These are phyloP conservation scores for Alosa sapidissima DNA, from an alignment of 2,797 vertebrate genomes.

Conservation along the genomic window DNA sequence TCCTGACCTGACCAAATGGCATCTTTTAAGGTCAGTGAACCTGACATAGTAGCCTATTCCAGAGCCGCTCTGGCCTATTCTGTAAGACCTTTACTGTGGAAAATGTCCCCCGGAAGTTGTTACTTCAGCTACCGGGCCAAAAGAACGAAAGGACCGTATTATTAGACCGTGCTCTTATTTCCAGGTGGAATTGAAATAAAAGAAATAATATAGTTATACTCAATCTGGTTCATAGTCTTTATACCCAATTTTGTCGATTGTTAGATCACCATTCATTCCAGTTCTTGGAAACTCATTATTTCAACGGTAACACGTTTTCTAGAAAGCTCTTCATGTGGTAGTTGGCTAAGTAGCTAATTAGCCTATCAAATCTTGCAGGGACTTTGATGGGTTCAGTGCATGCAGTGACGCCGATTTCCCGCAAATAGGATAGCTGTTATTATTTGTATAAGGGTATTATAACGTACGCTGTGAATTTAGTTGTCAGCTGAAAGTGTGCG, in stretches of 20 bases:
- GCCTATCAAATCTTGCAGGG: neutral
- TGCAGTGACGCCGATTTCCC: neutral
- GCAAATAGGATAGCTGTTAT: neutral
- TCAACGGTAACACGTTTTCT: neutral
- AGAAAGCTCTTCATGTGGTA: constrained; percentile 19
- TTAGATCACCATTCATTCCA: constrained; percentile 4
- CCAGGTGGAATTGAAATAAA: constrained; percentile 19
- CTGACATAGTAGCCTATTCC: too few relatives aligned
- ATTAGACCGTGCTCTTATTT: constrained; percentile 2
- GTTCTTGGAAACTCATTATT: neutral
- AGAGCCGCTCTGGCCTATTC: neutral
- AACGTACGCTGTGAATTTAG: neutral
- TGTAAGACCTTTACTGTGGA: neutral
- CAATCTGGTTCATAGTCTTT: neutral
- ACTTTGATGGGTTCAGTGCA: neutral
- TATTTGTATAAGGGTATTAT: neutral
- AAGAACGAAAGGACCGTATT: neutral
- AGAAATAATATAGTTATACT: neutral
- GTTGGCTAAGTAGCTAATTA: constrained; percentile 20
- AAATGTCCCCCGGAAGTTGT: constrained; percentile 3
- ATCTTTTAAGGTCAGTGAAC: too few relatives aligned
- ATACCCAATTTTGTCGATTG: neutral
- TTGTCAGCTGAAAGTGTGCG: neutral
- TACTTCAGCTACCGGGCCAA: neutral
- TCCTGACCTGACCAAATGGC: too few relatives aligned